Base-by-base conservation (phyloP, 2,113 vertebrate genomes). In the Leuciscus idus region DNA sequence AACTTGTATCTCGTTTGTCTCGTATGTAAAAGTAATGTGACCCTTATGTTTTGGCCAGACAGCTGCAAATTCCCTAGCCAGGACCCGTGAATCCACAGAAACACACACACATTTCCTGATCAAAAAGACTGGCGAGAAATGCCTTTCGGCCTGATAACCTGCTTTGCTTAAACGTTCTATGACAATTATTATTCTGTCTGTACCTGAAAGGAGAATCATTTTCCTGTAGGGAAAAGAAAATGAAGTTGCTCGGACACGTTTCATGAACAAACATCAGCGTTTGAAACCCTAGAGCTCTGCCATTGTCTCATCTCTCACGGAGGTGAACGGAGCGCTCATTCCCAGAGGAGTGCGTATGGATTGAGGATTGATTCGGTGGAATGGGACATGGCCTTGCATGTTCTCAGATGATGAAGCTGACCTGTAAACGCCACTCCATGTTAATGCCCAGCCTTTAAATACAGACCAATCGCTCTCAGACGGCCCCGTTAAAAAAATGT, bases 301-400 rank as follows among this genome's bases (percentile, higher is more conserved):
- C 39, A 21, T 48, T 70, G 75, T 68, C 75, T 79, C 61, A 68
- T 70, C 77, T 64, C 59, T 81, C 64, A 80, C 48, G 50, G 30
- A 55, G 57, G 46, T 70, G 74, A 85, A 66, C 50, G 8, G 43
- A 52, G 48, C 62, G 3, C 66, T 70, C 64, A 26, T 28, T 81
- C 87, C 84, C 72, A 77, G 48, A 81, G 59, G 64, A 50, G 62
- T 93, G 91, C 92, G 90, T 96, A 96, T 96, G 93, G 95, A 96
- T 96, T 95, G 93, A 94, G 94, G 93, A 95, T 95, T 95, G 95
- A 96, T 97, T 95, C 94, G 94, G 91, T 93, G 94, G 95, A 77
- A 95, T 94, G 93, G 93, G 94, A 91, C 94, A 94, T 96, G 94
- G 96, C 95, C 95, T 90, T 94, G 95, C 95, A 96, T 96, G 96